Evolutionary conservation across 2,797 vertebrate species (phyloP).

Genomic region (Notolabrus celidotus): DNA sequence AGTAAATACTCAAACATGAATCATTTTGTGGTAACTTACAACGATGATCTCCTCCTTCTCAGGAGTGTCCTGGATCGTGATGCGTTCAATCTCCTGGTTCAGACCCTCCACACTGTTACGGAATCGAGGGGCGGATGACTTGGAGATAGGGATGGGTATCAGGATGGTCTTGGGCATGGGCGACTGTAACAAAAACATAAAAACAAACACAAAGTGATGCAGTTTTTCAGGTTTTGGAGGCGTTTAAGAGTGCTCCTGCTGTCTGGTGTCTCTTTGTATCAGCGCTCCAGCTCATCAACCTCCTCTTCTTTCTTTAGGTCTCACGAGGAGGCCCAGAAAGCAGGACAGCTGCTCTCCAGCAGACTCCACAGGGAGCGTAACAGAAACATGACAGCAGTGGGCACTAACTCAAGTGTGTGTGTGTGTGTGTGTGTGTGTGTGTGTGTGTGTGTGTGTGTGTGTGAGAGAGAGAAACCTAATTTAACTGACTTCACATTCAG

Average conservation of each 20-base stretch:
- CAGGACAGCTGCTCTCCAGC: conserved; percentile 50
- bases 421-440: too few relatives aligned
- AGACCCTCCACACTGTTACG: conserved; percentile 98
- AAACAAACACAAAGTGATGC: background rate
- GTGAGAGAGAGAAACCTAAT: background rate
- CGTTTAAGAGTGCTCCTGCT: background rate
- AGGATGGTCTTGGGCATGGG: conserved; percentile 95
- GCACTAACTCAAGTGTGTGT: background rate
- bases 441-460: background rate
- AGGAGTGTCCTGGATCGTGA: conserved; percentile 96
- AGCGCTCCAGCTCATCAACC: conserved; percentile 6
- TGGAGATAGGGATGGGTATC: conserved; percentile 92
- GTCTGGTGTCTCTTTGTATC: background rate
- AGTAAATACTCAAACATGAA: too few relatives aligned
- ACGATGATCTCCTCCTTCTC: conserved; percentile 95
- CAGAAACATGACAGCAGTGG: background rate
- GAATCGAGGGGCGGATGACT: conserved; percentile 94
- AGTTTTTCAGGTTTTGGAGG: background rate
- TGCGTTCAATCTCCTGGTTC: conserved; percentile 98
- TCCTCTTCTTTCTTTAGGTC: conserved; percentile 24
- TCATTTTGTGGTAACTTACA: conserved; percentile 84
- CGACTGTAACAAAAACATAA: conserved; percentile 80
- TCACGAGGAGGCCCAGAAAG: conserved; percentile 29
- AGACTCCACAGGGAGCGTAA: conserved; percentile 48
- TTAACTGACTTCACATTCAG: conserved; percentile 16